These are phyloP conservation scores for Eristalinus sepulchralis DNA, from an alignment of 2,888 invertebrate species.

Conservation along the genomic window DNA sequence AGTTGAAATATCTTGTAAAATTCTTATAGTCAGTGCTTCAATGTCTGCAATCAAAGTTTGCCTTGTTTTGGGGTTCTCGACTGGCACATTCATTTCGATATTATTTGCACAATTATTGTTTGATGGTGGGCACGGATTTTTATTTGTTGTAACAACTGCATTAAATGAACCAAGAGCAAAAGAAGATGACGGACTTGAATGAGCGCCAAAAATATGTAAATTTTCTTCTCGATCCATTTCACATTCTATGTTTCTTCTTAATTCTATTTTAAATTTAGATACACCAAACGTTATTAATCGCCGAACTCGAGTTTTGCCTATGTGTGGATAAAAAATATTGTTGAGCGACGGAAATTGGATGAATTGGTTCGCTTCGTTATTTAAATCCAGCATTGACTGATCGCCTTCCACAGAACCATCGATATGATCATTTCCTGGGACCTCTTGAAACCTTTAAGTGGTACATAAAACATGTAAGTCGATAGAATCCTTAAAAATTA, in stretches of 20 bases:
- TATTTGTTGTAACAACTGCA: not conserved
- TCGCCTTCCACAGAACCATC: not conserved
- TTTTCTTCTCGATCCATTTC: not conserved
- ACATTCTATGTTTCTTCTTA: constrained; percentile 28
- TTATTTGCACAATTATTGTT: not conserved
- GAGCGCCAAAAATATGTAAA: not conserved
- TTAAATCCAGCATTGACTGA: constrained; percentile 10
- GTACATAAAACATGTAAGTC: constrained; percentile 49
- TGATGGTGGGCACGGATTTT: not conserved
- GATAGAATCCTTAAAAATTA: constrained; percentile 49
- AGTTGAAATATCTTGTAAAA: constrained; percentile 41
- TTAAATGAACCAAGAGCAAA: not conserved
- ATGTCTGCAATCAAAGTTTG: constrained; percentile 14
- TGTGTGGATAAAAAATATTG: constrained; percentile 55
- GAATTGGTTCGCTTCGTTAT: constrained; percentile 51
- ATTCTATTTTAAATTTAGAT: not conserved
- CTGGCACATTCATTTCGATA: not conserved
- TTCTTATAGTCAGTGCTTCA: constrained; percentile 43
- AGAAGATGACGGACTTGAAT: not conserved
- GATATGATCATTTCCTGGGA: not conserved
- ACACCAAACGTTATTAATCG: not conserved
- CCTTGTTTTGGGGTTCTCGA: not conserved
- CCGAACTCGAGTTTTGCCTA: not conserved
- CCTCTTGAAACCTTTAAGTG: constrained; percentile 48
- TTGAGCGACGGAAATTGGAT: constrained; percentile 19